Evolutionary conservation across 2,797 vertebrate genomes (phyloP).

Genomic region (Cyclopterus lumpus): DNA sequence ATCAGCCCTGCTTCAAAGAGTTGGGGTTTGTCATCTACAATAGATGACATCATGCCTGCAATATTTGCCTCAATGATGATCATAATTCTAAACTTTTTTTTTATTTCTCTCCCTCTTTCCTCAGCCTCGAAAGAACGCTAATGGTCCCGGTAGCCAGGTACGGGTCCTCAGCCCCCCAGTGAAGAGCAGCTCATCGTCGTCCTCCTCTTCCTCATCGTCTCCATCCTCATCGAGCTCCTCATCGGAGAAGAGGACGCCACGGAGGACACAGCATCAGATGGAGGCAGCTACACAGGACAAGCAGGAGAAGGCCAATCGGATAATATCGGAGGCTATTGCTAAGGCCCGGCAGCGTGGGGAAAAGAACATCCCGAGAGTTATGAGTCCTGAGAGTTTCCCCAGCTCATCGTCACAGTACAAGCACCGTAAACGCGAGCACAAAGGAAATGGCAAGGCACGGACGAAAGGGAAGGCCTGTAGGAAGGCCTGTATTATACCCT

Average conservation of each 20-base stretch:
- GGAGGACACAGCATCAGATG: constrained; percentile 81
- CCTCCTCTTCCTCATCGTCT: constrained; percentile 82
- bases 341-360: constrained; percentile 96
- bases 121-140: constrained; percentile 96
- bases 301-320: constrained; percentile 98
- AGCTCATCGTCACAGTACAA: constrained; percentile 87
- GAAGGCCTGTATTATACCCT: constrained; percentile 88
- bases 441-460: constrained; percentile 82
- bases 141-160: constrained; percentile 90
- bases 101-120: constrained; percentile 35
- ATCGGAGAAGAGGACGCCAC: constrained; percentile 90
- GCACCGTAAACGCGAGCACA: constrained; percentile 85
- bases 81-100: constrained; percentile 9
- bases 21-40: constrained; percentile 9
- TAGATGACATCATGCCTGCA: constrained; percentile 9
- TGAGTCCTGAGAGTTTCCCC: constrained; percentile 98
- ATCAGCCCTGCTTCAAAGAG: constrained; percentile 10
- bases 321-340: constrained; percentile 97
- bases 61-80: not conserved
- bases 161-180: constrained; percentile 93
- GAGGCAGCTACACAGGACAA: constrained; percentile 87
- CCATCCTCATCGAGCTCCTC: constrained; percentile 84
- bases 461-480: constrained; percentile 91
- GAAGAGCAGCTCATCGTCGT: constrained; percentile 88
- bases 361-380: constrained; percentile 97